These are phyloP conservation scores for Drosophila nr. perissopoda DNA, from an alignment of 2,888 invertebrate genomes.

Conservation along the genomic window DNA sequence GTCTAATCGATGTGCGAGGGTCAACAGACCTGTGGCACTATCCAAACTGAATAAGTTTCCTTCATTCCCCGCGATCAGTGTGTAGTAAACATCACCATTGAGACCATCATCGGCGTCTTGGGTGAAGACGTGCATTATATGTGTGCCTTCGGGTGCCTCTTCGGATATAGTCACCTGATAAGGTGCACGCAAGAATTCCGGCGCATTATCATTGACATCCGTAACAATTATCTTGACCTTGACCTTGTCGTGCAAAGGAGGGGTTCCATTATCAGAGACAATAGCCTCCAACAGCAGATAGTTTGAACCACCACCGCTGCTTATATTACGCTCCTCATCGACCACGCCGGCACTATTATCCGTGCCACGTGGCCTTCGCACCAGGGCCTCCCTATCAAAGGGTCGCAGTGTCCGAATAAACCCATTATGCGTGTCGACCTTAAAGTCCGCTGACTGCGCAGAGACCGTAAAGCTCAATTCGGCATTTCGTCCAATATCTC, in stretches of 20 bases:
- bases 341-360: slow-evolving; percentile 26
- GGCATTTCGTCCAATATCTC: slow-evolving; percentile 95
- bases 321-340: slow-evolving; percentile 41
- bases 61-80: slow-evolving; percentile 92
- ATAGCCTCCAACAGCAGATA: slow-evolving; percentile 93
- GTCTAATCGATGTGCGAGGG: slow-evolving; percentile 91
- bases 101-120: slow-evolving; percentile 94
- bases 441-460: slow-evolving; percentile 91
- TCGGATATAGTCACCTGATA: slow-evolving; percentile 96
- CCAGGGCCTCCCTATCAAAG: slow-evolving; percentile 95
- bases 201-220: slow-evolving; percentile 96
- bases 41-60: slow-evolving; percentile 92
- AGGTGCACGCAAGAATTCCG: slow-evolving; percentile 92
- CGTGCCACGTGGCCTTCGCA: slow-evolving; percentile 85
- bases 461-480: slow-evolving; percentile 93
- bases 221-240: slow-evolving; percentile 94
- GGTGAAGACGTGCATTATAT: slow-evolving; percentile 93
- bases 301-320: slow-evolving; percentile 88
- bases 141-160: slow-evolving; percentile 92
- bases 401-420: slow-evolving; percentile 93
- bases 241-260: slow-evolving; percentile 92
- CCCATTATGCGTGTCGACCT: slow-evolving; percentile 95
- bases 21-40: slow-evolving; percentile 94
- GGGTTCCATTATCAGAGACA: slow-evolving; percentile 93
- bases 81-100: slow-evolving; percentile 95